Evolutionary conservation across 2,888 invertebrate species (phyloP), one percentile per base, ranked within the genome.

Genomic region (Branchipolynoe longqiensis): DNA sequence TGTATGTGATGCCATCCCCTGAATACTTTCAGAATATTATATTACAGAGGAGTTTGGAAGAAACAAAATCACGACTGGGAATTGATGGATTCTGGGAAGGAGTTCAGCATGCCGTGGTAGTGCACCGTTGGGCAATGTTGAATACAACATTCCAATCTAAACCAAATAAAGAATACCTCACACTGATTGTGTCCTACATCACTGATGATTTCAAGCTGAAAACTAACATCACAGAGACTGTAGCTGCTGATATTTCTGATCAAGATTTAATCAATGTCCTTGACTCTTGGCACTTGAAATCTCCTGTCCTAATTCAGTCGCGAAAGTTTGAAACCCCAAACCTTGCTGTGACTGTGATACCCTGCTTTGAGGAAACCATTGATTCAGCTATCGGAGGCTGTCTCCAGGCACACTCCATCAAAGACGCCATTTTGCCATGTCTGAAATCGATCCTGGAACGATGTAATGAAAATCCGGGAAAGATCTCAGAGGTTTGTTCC

Each of bases 1-100:
- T 78, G 54, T 78, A 78, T 48, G 12, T 22, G 28, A 6, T 78
- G 78, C 78, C 78, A 6, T 78, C 78, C 28, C 48, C 78, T 3
- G 78, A 78, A 22, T 78, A 48, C 78, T 48, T 78, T 28, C 22
- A 78, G 54, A 28, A 22, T 14, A 48, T 48, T 3, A 78, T 54
- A 14, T 25, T 78, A 25, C 78, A 78, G 28, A 25, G 54, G 14
- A 31, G 12, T 14, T 18, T 54, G 8, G 78, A 78, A 12, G 78
- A 78, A 25, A 78, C 54, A 22, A 78, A 48, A 28, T 22, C 36
- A 8, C 33, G 18, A 33, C 69, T 69, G 22, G 69, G 38, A 33
- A 38, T 38, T 36, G 36, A 69, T 12, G 69, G 69, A 14, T 69
- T 69, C 69, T 69, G 12, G 69, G n/a, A 69, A n/a, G 69, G 36